Conservation (phyloP, 1,140 invertebrate species). For the Scaptomyza graminum region DNA sequence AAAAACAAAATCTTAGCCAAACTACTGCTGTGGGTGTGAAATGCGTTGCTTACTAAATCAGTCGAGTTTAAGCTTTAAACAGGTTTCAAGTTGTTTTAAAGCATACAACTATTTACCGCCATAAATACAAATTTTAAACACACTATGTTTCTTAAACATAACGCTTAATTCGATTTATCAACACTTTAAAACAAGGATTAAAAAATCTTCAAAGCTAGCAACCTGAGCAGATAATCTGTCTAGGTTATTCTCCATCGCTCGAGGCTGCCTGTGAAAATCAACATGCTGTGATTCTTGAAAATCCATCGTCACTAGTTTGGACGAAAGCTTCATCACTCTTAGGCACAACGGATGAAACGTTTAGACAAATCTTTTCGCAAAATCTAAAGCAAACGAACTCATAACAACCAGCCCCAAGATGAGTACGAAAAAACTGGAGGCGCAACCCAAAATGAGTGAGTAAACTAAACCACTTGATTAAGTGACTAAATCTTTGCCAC, state of each 20-base stretch:
- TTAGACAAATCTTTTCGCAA: conserved; percentile 64
- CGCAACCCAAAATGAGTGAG: conserved; percentile 28
- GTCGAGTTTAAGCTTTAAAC: not conserved
- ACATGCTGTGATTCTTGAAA: conserved; percentile 10
- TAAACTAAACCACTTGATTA: conserved; percentile 70
- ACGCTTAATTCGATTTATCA: too few relatives aligned
- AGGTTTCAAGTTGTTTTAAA: too few relatives aligned
- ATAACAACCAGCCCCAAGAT: conserved; percentile 47
- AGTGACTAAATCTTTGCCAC: conserved; percentile 42
- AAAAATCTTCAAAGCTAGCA: not conserved
- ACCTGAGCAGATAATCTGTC: not conserved
- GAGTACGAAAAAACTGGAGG: not conserved
- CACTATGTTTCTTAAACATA: too few relatives aligned
- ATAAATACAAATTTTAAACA: too few relatives aligned
- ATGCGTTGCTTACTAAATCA: conserved; percentile 9
- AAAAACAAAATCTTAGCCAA: conserved; percentile 17
- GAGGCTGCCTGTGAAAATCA: conserved; percentile 4
- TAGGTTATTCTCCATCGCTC: not conserved
- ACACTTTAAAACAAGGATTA: not conserved
- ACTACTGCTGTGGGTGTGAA: conserved; percentile 9
- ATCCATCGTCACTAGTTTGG: not conserved
- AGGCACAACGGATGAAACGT: conserved; percentile 24
- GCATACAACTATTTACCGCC: too few relatives aligned
- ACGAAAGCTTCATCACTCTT: conserved; percentile 1
- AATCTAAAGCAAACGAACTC: conserved; percentile 72